A percentile compares a stretch with the other conserved stretches of the same genome.
Evolutionary conservation across 2,888 invertebrate species (phyloP).

Genomic region (Xanthorhoe designata): DNA sequence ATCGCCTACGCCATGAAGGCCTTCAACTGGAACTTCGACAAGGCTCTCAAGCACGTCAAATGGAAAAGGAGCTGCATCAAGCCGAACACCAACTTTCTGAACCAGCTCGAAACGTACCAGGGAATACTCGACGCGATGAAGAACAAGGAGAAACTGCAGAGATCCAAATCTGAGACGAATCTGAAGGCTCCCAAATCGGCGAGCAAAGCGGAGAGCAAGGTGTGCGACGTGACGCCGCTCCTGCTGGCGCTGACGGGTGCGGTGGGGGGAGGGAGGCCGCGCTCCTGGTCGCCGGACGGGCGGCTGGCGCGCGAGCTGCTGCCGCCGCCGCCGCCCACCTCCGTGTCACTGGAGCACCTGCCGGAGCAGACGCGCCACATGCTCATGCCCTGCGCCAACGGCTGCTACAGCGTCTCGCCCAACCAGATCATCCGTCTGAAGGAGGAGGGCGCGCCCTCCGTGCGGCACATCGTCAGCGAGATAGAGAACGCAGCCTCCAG

Average conservation of each 20-base stretch:
- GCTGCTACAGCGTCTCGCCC: constrained; percentile 95
- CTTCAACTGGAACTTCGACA: constrained; percentile 95
- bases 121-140: constrained; percentile 98
- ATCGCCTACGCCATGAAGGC: constrained; percentile 99
- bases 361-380: constrained; percentile 89
- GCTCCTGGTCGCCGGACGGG: constrained; percentile 91
- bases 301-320: constrained; percentile 86
- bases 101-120: constrained; percentile 97
- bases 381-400: constrained; percentile 94
- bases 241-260: constrained; percentile 82
- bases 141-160: constrained; percentile 95
- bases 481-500: constrained; percentile 85
- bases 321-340: constrained; percentile 87
- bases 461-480: constrained; percentile 90
- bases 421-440: constrained; percentile 95
- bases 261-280: constrained; percentile 68
- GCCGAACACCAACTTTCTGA: constrained; percentile 97
- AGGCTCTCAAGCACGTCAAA: constrained; percentile 96
- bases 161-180: constrained; percentile 97
- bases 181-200: constrained; percentile 89
- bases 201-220: constrained; percentile 84
- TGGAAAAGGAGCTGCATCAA: constrained; percentile 96
- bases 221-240: constrained; percentile 87
- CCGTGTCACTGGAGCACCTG: constrained; percentile 89
- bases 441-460: constrained; percentile 86